These are phyloP conservation scores for Drosophila subobscura DNA, from an alignment of 1,140 invertebrate species.

Conservation along the genomic window DNA sequence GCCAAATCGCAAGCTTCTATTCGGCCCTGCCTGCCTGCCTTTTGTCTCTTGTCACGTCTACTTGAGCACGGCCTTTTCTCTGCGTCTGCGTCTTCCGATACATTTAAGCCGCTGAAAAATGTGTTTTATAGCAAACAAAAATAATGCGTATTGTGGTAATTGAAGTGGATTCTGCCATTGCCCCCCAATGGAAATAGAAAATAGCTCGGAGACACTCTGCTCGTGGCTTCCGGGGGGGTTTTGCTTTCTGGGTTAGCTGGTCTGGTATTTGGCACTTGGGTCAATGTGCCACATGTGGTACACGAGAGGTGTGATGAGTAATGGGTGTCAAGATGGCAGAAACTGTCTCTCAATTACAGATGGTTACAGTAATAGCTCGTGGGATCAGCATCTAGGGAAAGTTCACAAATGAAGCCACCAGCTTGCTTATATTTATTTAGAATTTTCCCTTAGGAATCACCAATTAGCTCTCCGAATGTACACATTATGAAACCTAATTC, in stretches of 20 bases:
- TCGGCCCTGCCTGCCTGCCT: not conserved
- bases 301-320: constrained; percentile 16
- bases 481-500: constrained; percentile 46
- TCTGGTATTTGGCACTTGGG: constrained; percentile 57
- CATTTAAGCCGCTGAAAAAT: constrained; percentile 35
- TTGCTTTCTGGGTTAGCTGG: constrained; percentile 55
- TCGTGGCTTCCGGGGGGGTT: constrained; percentile 4
- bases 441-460: constrained; percentile 1
- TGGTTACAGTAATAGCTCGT: constrained; percentile 9
- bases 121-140: constrained; percentile 39
- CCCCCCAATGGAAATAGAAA: constrained; percentile 46
- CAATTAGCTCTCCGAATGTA: constrained; percentile 12
- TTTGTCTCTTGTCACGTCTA: constrained; percentile 41
- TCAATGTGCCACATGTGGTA: constrained; percentile 48
- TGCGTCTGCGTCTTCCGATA: constrained; percentile 1
- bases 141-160: constrained; percentile 52
- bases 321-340: constrained; percentile 25
- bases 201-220: constrained; percentile 29
- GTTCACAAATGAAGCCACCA: not conserved
- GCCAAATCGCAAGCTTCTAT: constrained; percentile 45
- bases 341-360: constrained; percentile 18
- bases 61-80: constrained; percentile 38
- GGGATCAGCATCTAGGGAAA: constrained; percentile 8
- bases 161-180: constrained; percentile 17
- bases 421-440: no score